Evolutionary conservation across 2,797 vertebrate species (phyloP), one percentile per base, ranked within the genome.

Genomic region (Bradypus variegatus): DNA sequence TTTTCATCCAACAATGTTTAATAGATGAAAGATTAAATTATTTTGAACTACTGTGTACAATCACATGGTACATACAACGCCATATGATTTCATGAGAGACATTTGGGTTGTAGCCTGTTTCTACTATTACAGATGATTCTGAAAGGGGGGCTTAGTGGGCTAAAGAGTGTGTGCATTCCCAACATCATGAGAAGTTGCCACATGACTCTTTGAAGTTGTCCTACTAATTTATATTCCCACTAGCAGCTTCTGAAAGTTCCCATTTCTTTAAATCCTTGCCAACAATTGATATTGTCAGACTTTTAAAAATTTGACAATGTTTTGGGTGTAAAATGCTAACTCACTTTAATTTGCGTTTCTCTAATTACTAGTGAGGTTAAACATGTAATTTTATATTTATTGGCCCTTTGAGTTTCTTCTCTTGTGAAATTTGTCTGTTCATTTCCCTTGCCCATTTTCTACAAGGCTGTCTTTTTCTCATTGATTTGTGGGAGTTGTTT

Each of bases 291-390:
- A 90, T 65, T n/a, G 76, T 62, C 84, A 75, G 91, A 83, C 91
- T 94, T 87, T 95, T 65, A 96, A 94, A 90, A 36, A 45, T 81
- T 93, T 95, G 96, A 96, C 72, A 55, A 38, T 90, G 92, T 88
- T 94, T 95, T 79, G 80, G 82, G 86, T 88, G 18, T 94, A 93
- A 92, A 94, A 89, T 23, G 65, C 58, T 86, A 90, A 91, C 90
- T 94, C 65, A 0, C 27, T 95, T 95, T 94, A 88, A 95, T 96
- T 93, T 93, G 92, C 27, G 6, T 89, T 93, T 92, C 67, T 19
- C 23, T 33, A 62, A 88, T 90, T 38, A 86, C 73, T 70, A 53
- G 92, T 31, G 29, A 88, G 38, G 69, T 60, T 48, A 33, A 88
- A 81, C 76, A 0, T 78, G 80, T 95, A 86, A 95, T 95, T 93